phyloP scores from a whole-genome alignment of 2,113 vertebrate species.

The Tachysurus fulvidraco region DNA sequence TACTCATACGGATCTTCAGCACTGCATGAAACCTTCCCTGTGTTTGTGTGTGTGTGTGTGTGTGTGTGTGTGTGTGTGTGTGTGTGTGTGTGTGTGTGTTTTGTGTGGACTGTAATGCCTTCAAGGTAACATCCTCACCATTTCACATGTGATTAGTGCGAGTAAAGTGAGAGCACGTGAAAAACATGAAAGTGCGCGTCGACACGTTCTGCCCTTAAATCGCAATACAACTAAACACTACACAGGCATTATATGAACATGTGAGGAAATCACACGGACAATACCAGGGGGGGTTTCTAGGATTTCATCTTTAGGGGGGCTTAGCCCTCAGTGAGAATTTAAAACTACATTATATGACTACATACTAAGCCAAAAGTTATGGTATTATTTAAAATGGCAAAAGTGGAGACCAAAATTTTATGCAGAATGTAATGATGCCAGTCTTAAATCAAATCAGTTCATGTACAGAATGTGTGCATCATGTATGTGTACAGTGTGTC shows the following conservation, averaged over 20 bases:
- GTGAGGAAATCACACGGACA: no score
- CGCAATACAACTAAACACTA: neutral
- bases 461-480: no score
- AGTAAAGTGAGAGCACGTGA: neutral
- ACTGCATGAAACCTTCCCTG: neutral
- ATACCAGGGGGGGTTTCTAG: no score
- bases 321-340: no score
- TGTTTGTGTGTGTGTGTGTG: conserved; percentile 17
- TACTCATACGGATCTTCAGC: neutral
- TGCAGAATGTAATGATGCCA: no score
- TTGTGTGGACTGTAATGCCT: neutral
- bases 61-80: conserved; percentile 14
- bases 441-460: no score
- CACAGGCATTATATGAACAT: neutral
- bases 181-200: neutral
- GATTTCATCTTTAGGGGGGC: no score
- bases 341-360: no score
- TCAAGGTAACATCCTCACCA: neutral
- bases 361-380: no score
- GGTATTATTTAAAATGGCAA: no score
- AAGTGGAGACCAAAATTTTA: no score
- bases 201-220: neutral
- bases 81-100: conserved; percentile 15
- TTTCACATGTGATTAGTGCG: neutral
- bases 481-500: no score